These are phyloP conservation scores for Dysmachus trigonus DNA, from an alignment of 2,888 invertebrate genomes.

Conservation along the genomic window DNA sequence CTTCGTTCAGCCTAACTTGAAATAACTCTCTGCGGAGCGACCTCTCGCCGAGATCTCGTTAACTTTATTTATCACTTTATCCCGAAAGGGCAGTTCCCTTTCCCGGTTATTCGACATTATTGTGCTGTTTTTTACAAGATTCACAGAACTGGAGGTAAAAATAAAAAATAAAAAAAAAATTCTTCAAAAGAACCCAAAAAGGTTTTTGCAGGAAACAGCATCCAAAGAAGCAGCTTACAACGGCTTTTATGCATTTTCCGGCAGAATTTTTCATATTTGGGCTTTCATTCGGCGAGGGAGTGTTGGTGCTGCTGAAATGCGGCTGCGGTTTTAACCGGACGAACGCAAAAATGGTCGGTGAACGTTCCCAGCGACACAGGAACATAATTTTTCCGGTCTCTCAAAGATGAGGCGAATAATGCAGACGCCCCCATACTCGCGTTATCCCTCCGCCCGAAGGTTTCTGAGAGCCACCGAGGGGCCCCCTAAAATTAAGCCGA, in stretches of 20 bases:
- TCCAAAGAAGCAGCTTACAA: constrained; percentile 10
- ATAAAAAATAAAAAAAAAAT: too few relatives aligned
- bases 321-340: background rate
- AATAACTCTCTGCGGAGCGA: background rate
- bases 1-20: background rate
- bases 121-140: background rate
- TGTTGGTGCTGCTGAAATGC: background rate
- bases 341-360: background rate
- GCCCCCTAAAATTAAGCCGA: constrained; percentile 43
- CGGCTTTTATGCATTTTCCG: constrained; percentile 25
- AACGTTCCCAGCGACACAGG: constrained; percentile 9
- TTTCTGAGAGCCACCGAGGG: background rate
- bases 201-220: background rate
- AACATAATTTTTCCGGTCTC: constrained; percentile 28
- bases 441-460: background rate
- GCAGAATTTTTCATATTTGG: constrained; percentile 16
- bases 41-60: background rate
- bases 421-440: background rate
- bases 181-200: constrained; percentile 16
- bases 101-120: background rate
- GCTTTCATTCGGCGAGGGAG: background rate
- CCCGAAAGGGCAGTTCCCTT: background rate
- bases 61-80: constrained; percentile 22
- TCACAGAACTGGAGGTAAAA: constrained; percentile 4
- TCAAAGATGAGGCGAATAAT: constrained; percentile 23